Evolutionary conservation across 1,140 invertebrate species (phyloP).

Genomic region (Ganaspis sp.): DNA sequence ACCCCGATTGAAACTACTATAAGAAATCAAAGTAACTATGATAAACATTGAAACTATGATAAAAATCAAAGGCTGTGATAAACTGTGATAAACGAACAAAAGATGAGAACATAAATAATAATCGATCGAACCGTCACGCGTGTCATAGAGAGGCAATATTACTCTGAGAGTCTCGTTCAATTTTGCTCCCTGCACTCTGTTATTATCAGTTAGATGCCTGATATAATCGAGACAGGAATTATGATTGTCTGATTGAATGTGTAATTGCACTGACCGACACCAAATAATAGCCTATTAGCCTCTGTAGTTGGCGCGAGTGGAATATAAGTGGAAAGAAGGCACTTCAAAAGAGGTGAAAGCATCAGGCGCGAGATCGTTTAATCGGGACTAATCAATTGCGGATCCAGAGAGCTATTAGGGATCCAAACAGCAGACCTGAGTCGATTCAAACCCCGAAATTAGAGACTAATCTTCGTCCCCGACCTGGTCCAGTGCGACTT

Average conservation of each 20-base stretch:
- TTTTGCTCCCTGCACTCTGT: conserved; percentile 51
- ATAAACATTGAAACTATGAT: too few relatives aligned
- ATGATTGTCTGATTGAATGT: conserved; percentile 68
- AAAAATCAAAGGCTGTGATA: too few relatives aligned
- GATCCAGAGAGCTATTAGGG: conserved; percentile 56
- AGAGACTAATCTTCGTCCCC: conserved; percentile 4
- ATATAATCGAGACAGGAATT: conserved; percentile 56
- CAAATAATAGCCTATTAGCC: conserved; percentile 66
- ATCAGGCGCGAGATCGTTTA: conserved; percentile 38
- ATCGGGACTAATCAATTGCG: conserved; percentile 50
- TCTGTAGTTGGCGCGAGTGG: conserved; percentile 30
- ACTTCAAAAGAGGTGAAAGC: conserved; percentile 17
- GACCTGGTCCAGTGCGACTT: background rate
- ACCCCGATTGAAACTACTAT: too few relatives aligned
- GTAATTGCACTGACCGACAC: conserved; percentile 59
- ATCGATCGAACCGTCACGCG: conserved; percentile 41
- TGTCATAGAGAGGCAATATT: conserved; percentile 32
- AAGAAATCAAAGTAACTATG: too few relatives aligned
- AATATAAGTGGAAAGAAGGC: background rate
- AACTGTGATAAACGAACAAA: too few relatives aligned
- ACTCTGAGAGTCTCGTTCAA: conserved; percentile 40
- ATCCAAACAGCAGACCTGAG: conserved; percentile 29
- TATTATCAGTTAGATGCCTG: conserved; percentile 61
- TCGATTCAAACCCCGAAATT: conserved; percentile 48
- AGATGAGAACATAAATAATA: conserved; percentile 57